Base-by-base conservation (phyloP, 2,888 invertebrate species). In the Chrysopilus asiliformis region DNA sequence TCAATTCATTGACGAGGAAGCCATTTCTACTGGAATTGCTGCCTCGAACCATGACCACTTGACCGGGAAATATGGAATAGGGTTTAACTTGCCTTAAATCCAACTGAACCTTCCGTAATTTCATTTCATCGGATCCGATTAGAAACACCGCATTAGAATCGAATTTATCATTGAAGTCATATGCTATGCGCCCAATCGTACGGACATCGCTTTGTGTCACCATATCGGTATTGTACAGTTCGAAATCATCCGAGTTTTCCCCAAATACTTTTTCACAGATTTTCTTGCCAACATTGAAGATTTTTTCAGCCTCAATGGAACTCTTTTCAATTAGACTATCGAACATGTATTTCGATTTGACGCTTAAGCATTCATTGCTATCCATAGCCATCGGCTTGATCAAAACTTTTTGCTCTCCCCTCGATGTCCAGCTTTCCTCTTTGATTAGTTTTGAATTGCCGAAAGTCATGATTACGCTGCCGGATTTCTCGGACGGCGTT, bases 161-260 rank as follows among this genome's bases (percentile, higher is more conserved):
- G 17, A 86, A 64, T 41, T 76, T 72, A 1, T 78, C 78, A 45
- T 77, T 73, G 2, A 76, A 74, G 48, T 86, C 84, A 48, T 80
- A 80, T 45, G 76, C 73, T 44, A 90, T 71, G 32, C 82, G 72
- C 10, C 91, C 91, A 36, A 74, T 74, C 7, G 56, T 56, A 44
- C 57, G 56, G 2, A 59, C 49, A n/a, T 47, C 40, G 34, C 56
- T 53, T 40, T 56, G 51, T 16, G 53, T 53, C 24, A 54, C 49
- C 4, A 53, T 49, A 39, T 59, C 57, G 41, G 55, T 55, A 32
- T 58, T 55, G 37, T 53, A 51, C 42, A 60, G 48, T 37, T 56
- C 55, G 46, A 54, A 56, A 25, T 57, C 57, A 10, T 49, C 41
- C 4, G 48, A 50, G 12, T 51, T 48, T 12, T 43, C 34, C 3